A percentile compares a stretch with the other conserved stretches of the same genome.
Conservation (phyloP, 2,797 vertebrate species). For the Manis crassicaudata region DNA sequence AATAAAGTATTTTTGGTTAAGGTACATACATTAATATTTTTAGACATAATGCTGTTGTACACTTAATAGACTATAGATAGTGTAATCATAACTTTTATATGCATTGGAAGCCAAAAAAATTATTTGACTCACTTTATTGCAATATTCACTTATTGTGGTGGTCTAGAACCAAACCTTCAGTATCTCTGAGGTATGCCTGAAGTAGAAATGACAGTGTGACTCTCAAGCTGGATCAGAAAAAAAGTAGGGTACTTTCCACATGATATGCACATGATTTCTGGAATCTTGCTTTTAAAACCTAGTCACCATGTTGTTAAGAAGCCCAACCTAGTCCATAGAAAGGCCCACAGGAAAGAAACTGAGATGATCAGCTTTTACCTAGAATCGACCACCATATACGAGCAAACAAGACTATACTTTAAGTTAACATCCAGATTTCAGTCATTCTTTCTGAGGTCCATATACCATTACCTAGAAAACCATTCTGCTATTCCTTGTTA, state of each 20-base stretch:
- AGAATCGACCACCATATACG: fast-evolving
- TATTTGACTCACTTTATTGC: too few species aligned
- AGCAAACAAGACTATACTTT: background rate
- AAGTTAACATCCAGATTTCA: background rate
- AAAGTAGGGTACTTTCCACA: background rate
- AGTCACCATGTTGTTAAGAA: background rate
- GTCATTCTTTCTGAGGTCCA: background rate
- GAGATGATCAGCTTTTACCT: background rate
- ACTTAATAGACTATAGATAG: too few species aligned
- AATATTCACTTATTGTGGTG: too few species aligned
- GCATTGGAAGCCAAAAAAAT: too few species aligned
- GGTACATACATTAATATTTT: too few species aligned
- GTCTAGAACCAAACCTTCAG: too few species aligned
- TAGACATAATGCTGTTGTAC: too few species aligned
- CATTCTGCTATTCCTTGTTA: background rate
- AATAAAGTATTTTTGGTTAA: too few species aligned
- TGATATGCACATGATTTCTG: background rate
- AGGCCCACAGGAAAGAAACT: background rate
- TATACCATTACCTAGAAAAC: background rate
- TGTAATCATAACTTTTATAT: too few species aligned
- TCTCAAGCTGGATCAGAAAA: background rate
- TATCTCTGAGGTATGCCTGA: too few species aligned
- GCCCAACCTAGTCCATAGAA: background rate
- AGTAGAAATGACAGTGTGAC: background rate
- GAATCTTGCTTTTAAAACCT: background rate